Evolutionary conservation across 2,888 invertebrate species (phyloP), one percentile per base, ranked within the genome.

Genomic region (Heliothis peltigera): DNA sequence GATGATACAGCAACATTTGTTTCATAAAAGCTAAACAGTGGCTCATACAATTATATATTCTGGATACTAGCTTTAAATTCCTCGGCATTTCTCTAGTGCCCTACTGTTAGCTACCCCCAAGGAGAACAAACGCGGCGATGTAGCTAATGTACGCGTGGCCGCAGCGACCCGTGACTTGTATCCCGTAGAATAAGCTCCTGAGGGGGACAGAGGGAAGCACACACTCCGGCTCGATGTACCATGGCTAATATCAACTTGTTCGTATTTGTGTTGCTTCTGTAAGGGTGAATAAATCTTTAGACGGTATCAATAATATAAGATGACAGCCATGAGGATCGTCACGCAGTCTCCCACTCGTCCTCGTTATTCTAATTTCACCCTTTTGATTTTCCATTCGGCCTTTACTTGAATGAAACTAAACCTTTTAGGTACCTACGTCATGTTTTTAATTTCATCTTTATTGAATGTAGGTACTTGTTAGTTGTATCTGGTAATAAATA

Each of bases 261-360:
- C 46, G 28, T 43, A 46, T 72, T 39, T 55, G 72, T 53, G 43
- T 67, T 65, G 15, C 59, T 42, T 72, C 15, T 15, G 18, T 18
- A 69, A 49, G 72, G 76, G 76, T 70, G 64, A 60, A 73, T 73
- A 75, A 70, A 70, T 75, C 72, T 70, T 64, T 17, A 55, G 48
- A 19, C 7, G 19, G 48, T 60, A 32, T 60, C 59, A 57, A 59
- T 74, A 68, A 63, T 44, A 15, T 22, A 54, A 47, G 32, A 60
- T 49, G n/a, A 17, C 8, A 44, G 32, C 21, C 28, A 61, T 52
- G 22, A 58, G 55, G 39, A 51, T 44, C 60, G 57, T 43, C 64
- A 44, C 8, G n/a, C 51, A 52, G 46, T 44, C 47, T 7, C 21
- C 49, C 15, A 18, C 22, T 47, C 42, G 7, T 25, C 32, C 12